Conservation (phyloP, 2,888 invertebrate genomes). For the Dryococelus australis region DNA sequence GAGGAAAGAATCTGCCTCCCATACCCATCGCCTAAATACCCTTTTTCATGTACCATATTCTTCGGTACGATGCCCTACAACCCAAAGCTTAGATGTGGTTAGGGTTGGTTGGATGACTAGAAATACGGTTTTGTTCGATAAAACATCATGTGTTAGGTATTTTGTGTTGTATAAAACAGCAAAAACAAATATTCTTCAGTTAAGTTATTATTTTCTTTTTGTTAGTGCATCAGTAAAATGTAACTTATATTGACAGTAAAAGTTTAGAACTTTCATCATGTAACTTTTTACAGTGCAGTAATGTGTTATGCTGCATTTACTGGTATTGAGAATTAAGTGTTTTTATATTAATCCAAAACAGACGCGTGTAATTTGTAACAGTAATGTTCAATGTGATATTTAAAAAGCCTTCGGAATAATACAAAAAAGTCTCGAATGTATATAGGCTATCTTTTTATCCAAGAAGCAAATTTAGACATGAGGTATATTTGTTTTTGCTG, state of each 20-base stretch:
- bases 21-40: not conserved
- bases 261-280: not conserved
- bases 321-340: not conserved
- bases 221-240: not conserved
- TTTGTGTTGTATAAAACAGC: conserved; percentile 18
- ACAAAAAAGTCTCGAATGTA: not conserved
- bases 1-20: not conserved
- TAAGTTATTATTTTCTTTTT: not conserved
- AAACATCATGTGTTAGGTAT: not conserved
- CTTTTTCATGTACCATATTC: conserved; percentile 12
- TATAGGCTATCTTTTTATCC: not conserved
- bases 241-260: not conserved
- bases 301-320: not conserved
- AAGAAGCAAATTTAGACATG: not conserved
- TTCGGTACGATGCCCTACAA: not conserved
- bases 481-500: conserved; percentile 16
- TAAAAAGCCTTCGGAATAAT: not conserved
- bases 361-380: not conserved
- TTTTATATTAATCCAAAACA: not conserved
- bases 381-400: conserved; percentile 1
- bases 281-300: not conserved
- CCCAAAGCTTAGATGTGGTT: conserved; percentile 13
- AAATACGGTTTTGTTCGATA: conserved; percentile 24
- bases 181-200: conserved; percentile 26
- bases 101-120: conserved; percentile 23